A percentile compares a stretch with the other conserved stretches of the same genome.
Evolutionary conservation across 2,888 invertebrate species (phyloP).

Genomic region (Eupithecia tripunctaria): DNA sequence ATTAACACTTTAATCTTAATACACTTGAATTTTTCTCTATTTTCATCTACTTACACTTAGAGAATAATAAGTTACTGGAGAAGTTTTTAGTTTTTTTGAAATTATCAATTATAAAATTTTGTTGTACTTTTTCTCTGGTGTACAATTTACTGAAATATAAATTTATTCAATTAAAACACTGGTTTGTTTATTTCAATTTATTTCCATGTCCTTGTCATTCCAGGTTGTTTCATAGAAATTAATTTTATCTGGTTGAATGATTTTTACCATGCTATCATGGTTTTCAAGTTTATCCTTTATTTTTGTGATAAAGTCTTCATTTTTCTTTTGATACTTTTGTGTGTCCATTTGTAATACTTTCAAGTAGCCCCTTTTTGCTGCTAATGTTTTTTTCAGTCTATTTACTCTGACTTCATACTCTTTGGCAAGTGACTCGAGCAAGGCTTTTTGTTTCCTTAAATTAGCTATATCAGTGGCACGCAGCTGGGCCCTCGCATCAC

Average conservation of each 20-base stretch:
- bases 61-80: slow-evolving; percentile 65
- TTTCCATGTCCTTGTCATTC: slow-evolving; percentile 60
- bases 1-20: slow-evolving; percentile 60
- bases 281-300: slow-evolving; percentile 67
- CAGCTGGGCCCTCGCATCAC: slow-evolving; percentile 70
- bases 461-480: slow-evolving; percentile 69
- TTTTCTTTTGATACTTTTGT: slow-evolving; percentile 76
- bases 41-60: slow-evolving; percentile 71
- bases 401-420: slow-evolving; percentile 73
- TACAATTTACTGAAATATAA: slow-evolving; percentile 84
- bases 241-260: slow-evolving; percentile 50
- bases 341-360: slow-evolving; percentile 76
- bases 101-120: slow-evolving; percentile 68
- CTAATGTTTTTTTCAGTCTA: slow-evolving; percentile 66
- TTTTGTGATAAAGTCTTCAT: slow-evolving; percentile 66
- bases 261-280: slow-evolving; percentile 58
- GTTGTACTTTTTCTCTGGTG: slow-evolving; percentile 81
- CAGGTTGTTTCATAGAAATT: slow-evolving; percentile 60
- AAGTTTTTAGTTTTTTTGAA: slow-evolving; percentile 71
- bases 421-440: slow-evolving; percentile 69
- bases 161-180: slow-evolving; percentile 74
- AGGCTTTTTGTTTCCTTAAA: slow-evolving; percentile 69
- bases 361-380: slow-evolving; percentile 73
- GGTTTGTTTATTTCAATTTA: slow-evolving; percentile 62
- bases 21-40: slow-evolving; percentile 65